Evolutionary conservation across 2,113 vertebrate species (phyloP).

Genomic region (Daphoenositta chrysoptera): DNA sequence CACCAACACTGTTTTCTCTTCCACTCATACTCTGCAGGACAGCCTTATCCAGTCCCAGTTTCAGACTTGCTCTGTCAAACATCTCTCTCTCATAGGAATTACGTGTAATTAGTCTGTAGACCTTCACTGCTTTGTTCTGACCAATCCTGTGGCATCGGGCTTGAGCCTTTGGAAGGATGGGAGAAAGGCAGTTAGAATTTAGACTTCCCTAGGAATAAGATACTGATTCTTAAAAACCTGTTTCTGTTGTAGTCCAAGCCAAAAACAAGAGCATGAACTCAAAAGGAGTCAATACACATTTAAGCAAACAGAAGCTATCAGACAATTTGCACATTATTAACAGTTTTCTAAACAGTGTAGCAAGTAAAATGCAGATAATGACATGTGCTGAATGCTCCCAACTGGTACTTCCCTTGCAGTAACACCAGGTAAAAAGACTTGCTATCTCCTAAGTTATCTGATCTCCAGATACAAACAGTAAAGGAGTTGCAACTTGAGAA

Average conservation of each 20-base stretch:
- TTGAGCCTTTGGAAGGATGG: slow-evolving; percentile 84
- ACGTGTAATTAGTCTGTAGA: slow-evolving; percentile 95
- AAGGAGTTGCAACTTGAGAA: background rate
- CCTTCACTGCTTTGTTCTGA: slow-evolving; percentile 98
- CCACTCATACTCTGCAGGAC: slow-evolving; percentile 99
- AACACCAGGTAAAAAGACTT: background rate
- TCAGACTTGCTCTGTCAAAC: slow-evolving; percentile 97
- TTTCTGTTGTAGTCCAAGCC: background rate
- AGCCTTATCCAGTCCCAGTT: slow-evolving; percentile 95
- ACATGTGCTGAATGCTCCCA: background rate
- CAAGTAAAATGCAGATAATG: background rate
- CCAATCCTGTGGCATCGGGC: slow-evolving; percentile 97
- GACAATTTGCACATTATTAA: background rate
- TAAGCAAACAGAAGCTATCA: background rate
- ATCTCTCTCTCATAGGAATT: slow-evolving; percentile 98
- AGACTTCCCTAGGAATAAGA: background rate
- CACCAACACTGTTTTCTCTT: slow-evolving; percentile 90
- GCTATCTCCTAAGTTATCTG: background rate
- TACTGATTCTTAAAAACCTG: background rate
- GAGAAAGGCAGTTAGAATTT: background rate
- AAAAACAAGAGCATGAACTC: background rate
- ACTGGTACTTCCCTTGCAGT: background rate
- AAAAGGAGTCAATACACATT: background rate
- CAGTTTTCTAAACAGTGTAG: background rate
- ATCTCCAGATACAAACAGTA: background rate